Percentiles rank a stretch among this genome's conserved stretches.
Evolutionary conservation across 2,797 vertebrate species (phyloP).

Genomic region (Chelidonichthys spinosus): DNA sequence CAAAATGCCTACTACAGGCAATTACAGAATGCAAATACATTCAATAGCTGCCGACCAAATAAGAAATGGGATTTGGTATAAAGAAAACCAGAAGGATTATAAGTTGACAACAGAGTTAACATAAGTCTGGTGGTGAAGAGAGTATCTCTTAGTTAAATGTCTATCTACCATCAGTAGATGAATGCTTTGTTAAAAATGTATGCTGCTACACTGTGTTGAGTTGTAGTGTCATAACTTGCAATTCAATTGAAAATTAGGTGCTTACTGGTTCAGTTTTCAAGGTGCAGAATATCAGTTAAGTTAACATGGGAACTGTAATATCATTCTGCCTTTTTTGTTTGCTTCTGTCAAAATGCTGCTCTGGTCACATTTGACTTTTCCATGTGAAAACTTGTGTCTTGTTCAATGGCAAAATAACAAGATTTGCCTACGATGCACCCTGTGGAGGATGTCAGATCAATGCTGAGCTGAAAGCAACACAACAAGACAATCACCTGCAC

Average conservation of each 20-base stretch:
- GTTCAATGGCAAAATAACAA: not conserved
- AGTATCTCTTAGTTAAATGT: too few species aligned
- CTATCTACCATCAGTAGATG: not conserved
- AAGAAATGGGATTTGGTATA: not conserved
- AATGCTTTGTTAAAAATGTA: not conserved
- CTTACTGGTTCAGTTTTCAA: not conserved
- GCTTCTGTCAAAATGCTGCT: not conserved
- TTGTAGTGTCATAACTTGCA: not conserved
- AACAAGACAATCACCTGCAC: conserved; percentile 13
- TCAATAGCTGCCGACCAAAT: not conserved
- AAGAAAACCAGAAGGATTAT: not conserved
- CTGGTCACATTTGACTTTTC: not conserved
- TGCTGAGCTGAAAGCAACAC: not conserved
- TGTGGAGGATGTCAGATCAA: not conserved
- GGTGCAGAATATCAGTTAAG: not conserved
- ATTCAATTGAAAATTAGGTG: too few species aligned
- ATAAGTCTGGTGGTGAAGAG: not conserved
- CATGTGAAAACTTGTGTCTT: not conserved
- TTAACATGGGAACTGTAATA: not conserved
- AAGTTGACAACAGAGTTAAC: not conserved
- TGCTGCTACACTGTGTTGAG: not conserved
- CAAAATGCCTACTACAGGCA: not conserved
- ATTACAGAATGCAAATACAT: conserved; percentile 4
- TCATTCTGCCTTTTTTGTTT: not conserved
- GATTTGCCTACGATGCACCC: not conserved